Conservation (phyloP, 2,113 vertebrate genomes). For the Fulmarus glacialis region DNA sequence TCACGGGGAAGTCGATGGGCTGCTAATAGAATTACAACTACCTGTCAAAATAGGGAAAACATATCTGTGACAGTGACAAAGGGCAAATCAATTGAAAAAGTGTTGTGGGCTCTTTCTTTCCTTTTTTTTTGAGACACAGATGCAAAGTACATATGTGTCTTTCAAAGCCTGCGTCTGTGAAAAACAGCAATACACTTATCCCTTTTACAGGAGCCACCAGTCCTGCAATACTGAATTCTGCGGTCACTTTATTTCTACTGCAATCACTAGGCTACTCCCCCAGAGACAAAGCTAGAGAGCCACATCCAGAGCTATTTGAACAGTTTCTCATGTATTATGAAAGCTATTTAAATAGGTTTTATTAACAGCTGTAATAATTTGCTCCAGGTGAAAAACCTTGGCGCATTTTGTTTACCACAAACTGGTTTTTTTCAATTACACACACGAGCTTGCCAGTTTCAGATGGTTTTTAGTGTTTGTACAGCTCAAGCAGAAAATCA, state of each 20-base stretch:
- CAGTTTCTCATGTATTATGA: slow-evolving; percentile 30
- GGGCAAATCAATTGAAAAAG: slow-evolving; percentile 81
- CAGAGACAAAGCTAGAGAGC: not conserved
- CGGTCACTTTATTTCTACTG: not conserved
- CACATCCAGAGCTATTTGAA: not conserved
- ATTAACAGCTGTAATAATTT: slow-evolving; percentile 47
- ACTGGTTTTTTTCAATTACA: not conserved
- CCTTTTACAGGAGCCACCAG: not conserved
- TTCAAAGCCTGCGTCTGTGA: slow-evolving; percentile 19
- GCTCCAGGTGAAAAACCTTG: slow-evolving; percentile 22
- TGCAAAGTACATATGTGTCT: slow-evolving; percentile 44
- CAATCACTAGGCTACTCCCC: not conserved
- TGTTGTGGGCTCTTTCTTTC: not conserved
- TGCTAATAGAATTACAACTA: slow-evolving; percentile 87
- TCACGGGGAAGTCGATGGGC: slow-evolving; percentile 78
- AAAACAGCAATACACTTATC: slow-evolving; percentile 24
- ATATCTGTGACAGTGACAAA: slow-evolving; percentile 80
- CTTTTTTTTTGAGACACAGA: slow-evolving; percentile 2
- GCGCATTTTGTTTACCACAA: not conserved
- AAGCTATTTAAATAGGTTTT: slow-evolving; percentile 23
- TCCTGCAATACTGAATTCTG: not conserved
- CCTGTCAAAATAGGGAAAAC: slow-evolving; percentile 85
- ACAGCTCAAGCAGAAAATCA: slow-evolving; percentile 50
- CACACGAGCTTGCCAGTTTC: not conserved
- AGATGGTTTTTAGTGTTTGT: slow-evolving; percentile 9